Evolutionary conservation across 2,888 invertebrate genomes (phyloP), one percentile per base, ranked within the genome.

Genomic region (Cartodere bifasciata): DNA sequence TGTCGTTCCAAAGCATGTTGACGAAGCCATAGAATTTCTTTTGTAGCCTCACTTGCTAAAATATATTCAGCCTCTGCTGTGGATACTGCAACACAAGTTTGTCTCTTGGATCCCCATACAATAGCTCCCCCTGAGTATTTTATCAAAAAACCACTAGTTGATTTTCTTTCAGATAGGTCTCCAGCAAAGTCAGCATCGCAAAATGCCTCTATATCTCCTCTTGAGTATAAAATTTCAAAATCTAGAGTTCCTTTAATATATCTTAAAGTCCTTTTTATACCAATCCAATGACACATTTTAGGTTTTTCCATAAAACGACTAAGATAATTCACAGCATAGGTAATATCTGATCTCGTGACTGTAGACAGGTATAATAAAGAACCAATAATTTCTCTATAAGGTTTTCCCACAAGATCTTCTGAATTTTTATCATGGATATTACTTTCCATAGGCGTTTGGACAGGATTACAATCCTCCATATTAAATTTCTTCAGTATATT

Each of bases 1-100:
- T n/a, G n/a, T n/a, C n/a, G n/a, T n/a, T n/a, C n/a, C n/a, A n/a
- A n/a, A n/a, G n/a, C n/a, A n/a, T n/a, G n/a, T n/a, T n/a, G n/a
- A n/a, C n/a, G n/a, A n/a, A n/a, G n/a, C n/a, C n/a, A n/a, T n/a
- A n/a, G n/a, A n/a, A n/a, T n/a, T n/a, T n/a, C n/a, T n/a, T n/a
- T n/a, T n/a, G n/a, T n/a, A n/a, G n/a, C n/a, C n/a, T n/a, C n/a
- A n/a, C n/a, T n/a, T 17, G 20, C 20, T 17, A 9, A 17, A 6
- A 17, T 9, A 40, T 49, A 50, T 31, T 50, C 45, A 4, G 47
- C 47, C 37, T 48, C 46, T 9, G 47, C 46, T 23, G 47, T 42
- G 3, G 46, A 48, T 16, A 7, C n/a, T 14, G 31, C 3, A 15
- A 7, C 43, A 41, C 24, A 42, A 40, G 1, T 44, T 43, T 4